Base-by-base conservation (phyloP, 2,113 vertebrate genomes). In the Albula glossodonta region DNA sequence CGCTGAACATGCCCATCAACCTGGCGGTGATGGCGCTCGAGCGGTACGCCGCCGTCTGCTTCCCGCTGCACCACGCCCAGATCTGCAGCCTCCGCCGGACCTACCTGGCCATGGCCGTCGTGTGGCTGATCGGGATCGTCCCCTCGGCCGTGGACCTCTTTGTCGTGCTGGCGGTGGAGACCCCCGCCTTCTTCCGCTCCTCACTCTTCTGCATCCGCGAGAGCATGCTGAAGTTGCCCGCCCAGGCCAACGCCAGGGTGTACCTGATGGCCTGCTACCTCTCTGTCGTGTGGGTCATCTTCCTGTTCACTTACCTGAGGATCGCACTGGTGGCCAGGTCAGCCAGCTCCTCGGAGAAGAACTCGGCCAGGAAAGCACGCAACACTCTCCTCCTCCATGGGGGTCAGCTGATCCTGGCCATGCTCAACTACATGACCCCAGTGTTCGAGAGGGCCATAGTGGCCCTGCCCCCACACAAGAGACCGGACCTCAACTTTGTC, bases 11-110 rank as follows among this genome's bases (percentile, higher is more conserved):
- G 0, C 93, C 94, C 3, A 86, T 95, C 80, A 95, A 92, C 86
- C 89, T 95, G 87, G 94, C 93, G 0, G 91, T 93, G 80, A 95
- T 95, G 95, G 94, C 93, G 0, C 50, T 92, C 25, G 95, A 95
- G 80, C 93, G 94, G 80, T 95, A 93, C 90, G 87, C 94, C 70
- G 94, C 95, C 87, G 78, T 95, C 13, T 94, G 95, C 51, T 5
- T 93, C 22, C 95, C 95, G 1, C 88, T 95, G 0, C 91, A 80
- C n/a, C 93, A 94, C 22, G 6, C 50, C 19, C 91, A 91, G 60
- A 90, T 95, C 78, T 95, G 93, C 80, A 95, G 94, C 0, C 19
- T 93, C 12, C 89, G 11, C 13, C 91, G 90, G 50, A 94, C 94
- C 0, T 78, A 88, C 2, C 15, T 91, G 0, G 51, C 94, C 66